A percentile compares a stretch with the other conserved stretches of the same genome.
phyloP scores from a whole-genome alignment of 2,113 vertebrate genomes.

The Notothenia rossii region DNA sequence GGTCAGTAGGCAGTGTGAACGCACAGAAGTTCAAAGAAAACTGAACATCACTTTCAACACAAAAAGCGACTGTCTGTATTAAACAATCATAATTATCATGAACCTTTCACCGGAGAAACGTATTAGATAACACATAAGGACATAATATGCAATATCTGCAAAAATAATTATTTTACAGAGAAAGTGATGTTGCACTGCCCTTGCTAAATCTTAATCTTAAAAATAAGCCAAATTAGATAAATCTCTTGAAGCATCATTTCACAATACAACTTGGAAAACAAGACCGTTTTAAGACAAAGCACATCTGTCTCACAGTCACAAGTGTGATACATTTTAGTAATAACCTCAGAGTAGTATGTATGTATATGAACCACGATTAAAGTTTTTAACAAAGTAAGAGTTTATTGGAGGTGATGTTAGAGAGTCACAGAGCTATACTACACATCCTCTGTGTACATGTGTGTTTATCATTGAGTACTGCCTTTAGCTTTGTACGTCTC shows the following conservation, averaged over 20 bases:
- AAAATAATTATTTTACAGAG: neutral
- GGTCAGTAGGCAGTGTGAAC: conserved; percentile 29
- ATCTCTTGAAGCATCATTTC: neutral
- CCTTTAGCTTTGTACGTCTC: conserved; percentile 67
- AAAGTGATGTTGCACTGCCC: neutral
- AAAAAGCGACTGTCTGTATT: conserved; percentile 3
- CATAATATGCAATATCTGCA: neutral
- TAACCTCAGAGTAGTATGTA: neutral
- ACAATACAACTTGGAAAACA: no score
- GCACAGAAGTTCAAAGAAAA: conserved; percentile 7
- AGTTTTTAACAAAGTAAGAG: conserved; percentile 4
- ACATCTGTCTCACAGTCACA: no score
- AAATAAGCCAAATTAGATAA: neutral
- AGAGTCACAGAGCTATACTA: neutral
- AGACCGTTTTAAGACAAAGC: no score
- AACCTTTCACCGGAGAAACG: neutral
- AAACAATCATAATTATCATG: neutral
- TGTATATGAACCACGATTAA: neutral
- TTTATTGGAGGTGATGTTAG: conserved; percentile 11
- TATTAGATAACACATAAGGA: neutral
- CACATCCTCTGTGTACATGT: neutral
- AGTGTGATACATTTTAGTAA: neutral
- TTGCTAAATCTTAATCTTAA: neutral
- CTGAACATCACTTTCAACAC: conserved; percentile 8
- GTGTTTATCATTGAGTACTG: conserved; percentile 42